Percentiles rank a stretch among this genome's conserved stretches.
Conservation (phyloP, 2,888 invertebrate genomes). For the Lithophane leautieri region DNA sequence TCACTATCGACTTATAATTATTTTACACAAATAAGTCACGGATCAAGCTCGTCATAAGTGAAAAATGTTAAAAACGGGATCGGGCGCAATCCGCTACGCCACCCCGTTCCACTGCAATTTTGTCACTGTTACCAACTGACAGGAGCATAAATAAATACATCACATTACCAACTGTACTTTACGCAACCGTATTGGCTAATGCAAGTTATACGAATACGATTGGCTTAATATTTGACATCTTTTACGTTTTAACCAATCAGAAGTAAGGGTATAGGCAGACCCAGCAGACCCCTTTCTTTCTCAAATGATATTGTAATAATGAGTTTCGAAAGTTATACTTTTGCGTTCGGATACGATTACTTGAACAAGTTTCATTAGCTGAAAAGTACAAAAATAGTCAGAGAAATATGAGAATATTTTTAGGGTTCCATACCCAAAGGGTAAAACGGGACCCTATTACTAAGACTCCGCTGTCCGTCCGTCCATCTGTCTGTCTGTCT, state of each 20-base stretch:
- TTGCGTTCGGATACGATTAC: conserved; percentile 35
- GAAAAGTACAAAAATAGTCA: background rate
- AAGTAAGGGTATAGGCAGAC: background rate
- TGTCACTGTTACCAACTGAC: conserved; percentile 79
- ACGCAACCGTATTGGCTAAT: conserved; percentile 50
- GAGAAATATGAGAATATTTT: too few species aligned
- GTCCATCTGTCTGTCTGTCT: too few species aligned
- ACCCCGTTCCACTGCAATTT: conserved; percentile 74
- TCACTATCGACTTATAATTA: conserved; percentile 68
- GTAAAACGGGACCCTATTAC: too few species aligned
- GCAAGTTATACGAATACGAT: background rate
- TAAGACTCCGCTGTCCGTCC: too few species aligned
- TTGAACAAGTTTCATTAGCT: background rate
- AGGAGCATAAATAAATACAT: conserved; percentile 82
- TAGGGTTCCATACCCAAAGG: too few species aligned
- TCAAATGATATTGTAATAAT: conserved; percentile 12
- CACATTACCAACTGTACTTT: conserved; percentile 56
- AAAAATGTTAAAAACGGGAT: conserved; percentile 76
- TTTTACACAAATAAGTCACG: conserved; percentile 81
- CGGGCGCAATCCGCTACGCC: conserved; percentile 76
- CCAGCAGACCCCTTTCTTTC: background rate
- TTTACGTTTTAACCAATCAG: conserved; percentile 31
- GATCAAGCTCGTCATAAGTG: conserved; percentile 78
- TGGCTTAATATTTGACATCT: conserved; percentile 39
- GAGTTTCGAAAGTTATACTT: conserved; percentile 15